These are phyloP conservation scores for Dromaius novaehollandiae DNA, from an alignment of 2,113 vertebrate species.

Conservation along the genomic window DNA sequence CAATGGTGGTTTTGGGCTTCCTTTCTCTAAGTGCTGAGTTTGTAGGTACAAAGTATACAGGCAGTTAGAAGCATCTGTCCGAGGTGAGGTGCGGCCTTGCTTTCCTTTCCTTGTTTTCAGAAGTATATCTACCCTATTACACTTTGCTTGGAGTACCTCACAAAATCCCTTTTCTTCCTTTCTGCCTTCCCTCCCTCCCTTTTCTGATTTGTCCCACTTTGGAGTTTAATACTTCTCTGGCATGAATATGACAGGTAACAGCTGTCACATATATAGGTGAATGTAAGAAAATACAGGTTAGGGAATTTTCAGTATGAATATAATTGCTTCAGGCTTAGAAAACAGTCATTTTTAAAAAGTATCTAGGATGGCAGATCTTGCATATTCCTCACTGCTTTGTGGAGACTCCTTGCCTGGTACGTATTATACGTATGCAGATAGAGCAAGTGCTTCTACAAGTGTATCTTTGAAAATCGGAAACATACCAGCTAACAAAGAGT, in stretches of 20 bases:
- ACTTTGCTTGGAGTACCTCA: not conserved
- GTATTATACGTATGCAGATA: not conserved
- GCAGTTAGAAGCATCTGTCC: not conserved
- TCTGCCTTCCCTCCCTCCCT: not conserved
- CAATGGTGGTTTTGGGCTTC: not conserved
- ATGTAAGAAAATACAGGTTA: not conserved
- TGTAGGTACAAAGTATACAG: not conserved
- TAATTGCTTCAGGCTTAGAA: not conserved
- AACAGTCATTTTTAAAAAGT: not conserved
- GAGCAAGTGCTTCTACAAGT: not conserved
- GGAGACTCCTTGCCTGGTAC: not conserved
- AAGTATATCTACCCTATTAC: not conserved
- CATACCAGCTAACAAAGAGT: not conserved
- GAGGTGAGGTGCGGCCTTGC: not conserved
- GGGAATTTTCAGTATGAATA: not conserved
- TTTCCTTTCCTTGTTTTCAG: not conserved
- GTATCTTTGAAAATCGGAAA: not conserved
- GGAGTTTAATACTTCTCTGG: not conserved
- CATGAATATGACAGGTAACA: not conserved
- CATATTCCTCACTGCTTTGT: fast-evolving
- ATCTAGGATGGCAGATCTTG: not conserved
- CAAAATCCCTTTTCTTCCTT: not conserved
- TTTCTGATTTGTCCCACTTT: not conserved
- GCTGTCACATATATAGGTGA: not conserved
- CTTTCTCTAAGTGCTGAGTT: not conserved